Percentiles rank a stretch among this genome's conserved stretches.
Evolutionary conservation across 2,113 vertebrate species (phyloP).

Genomic region (Psilopsiagon aurifrons): DNA sequence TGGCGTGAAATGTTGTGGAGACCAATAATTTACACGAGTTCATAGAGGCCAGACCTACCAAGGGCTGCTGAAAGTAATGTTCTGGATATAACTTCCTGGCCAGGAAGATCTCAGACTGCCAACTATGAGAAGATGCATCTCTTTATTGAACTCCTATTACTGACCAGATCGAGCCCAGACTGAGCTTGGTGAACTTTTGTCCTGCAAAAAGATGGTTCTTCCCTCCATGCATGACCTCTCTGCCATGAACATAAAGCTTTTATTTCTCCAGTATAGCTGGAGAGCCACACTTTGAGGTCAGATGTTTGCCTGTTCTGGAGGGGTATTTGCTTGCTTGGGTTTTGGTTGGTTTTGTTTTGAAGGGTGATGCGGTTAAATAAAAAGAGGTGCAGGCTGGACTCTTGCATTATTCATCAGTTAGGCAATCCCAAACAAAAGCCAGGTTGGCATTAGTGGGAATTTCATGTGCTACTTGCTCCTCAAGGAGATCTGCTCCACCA

Average conservation of each 20-base stretch:
- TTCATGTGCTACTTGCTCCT: neutral
- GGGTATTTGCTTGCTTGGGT: neutral
- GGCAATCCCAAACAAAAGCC: conserved; percentile 42
- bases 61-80: neutral
- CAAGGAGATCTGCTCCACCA: conserved; percentile 23
- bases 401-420: conserved; percentile 53
- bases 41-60: neutral
- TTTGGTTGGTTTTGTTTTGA: conserved; percentile 32
- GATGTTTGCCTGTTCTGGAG: neutral
- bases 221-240: neutral
- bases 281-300: neutral
- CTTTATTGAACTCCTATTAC: neutral
- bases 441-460: conserved; percentile 26
- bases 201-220: neutral
- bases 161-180: neutral
- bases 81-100: neutral
- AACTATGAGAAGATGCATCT: neutral
- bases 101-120: neutral
- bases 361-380: neutral
- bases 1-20: neutral
- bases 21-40: neutral
- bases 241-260: neutral
- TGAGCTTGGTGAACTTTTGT: neutral
- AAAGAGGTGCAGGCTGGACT: neutral
- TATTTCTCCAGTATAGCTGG: neutral